Evolutionary conservation across 2,113 vertebrate species (phyloP).

Genomic region (Pollachius pollachius): DNA sequence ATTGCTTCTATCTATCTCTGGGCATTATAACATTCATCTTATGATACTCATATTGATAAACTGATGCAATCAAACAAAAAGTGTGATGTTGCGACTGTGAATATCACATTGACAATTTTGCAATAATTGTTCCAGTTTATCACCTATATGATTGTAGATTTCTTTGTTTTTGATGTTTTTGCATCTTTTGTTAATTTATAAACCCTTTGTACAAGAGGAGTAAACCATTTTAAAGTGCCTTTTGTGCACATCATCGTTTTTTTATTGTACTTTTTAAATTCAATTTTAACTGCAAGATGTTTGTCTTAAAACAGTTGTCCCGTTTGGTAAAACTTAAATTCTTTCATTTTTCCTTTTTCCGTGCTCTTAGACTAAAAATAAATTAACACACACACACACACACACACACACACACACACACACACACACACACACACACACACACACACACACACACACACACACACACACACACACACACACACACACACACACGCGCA

Average conservation of each 20-base stretch:
- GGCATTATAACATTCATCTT: conserved; percentile 20
- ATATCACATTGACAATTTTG: conserved; percentile 28
- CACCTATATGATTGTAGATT: conserved; percentile 36
- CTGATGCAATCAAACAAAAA: conserved; percentile 5
- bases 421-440: too few species aligned
- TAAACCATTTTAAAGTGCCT: conserved; percentile 62
- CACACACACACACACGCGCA: too few species aligned
- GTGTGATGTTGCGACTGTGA: conserved; percentile 1
- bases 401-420: neutral
- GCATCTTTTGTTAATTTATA: conserved; percentile 60
- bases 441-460: too few species aligned
- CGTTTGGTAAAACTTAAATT: conserved; percentile 43
- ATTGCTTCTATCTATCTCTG: conserved; percentile 20
- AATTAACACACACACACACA: conserved; percentile 7
- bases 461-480: too few species aligned
- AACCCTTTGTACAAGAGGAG: conserved; percentile 38
- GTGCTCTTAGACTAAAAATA: conserved; percentile 20
- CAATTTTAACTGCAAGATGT: conserved; percentile 53
- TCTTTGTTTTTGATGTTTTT: conserved; percentile 15
- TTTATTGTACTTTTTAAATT: conserved; percentile 62
- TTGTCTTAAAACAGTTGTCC: conserved; percentile 41
- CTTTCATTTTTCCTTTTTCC: conserved; percentile 40
- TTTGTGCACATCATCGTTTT: conserved; percentile 68
- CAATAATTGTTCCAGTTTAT: neutral
- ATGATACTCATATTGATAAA: conserved; percentile 14